Base-by-base conservation (phyloP, 1,140 invertebrate species). In the Scaptomyza hsui region DNA sequence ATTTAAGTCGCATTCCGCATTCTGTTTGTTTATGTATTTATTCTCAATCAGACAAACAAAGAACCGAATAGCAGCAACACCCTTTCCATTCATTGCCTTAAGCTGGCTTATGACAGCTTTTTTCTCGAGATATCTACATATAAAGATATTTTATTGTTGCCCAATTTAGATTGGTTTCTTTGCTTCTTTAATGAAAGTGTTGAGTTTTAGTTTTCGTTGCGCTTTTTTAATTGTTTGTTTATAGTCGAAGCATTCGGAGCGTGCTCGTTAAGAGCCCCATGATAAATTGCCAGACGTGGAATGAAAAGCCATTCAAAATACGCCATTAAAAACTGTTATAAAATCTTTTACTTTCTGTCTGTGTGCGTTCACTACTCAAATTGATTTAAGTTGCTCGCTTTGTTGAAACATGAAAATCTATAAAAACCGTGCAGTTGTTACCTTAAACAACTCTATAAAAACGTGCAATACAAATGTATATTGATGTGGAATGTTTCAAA, bases 181-280 rank as follows among this genome's bases (percentile, higher is more conserved):
- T 56, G 35, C 37, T 60, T 72, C 37, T 60, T 72, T 81, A 86
- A 86, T 81, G 82, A 86, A 86, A 86, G 82, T 86, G 82, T 86
- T 86, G 82, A 86, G 82, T 86, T 81, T 80, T 79, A 76, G 72
- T 83, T 85, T 78, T 75, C 53, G 71, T 72, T 83, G 71, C 75
- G 65, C 72, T 85, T 83, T 72, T 82, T 86, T 78, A 88, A 86
- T 86, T 86, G 82, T 81, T 88, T 86, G 82, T 86, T 86, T 86
- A 86, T 77, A 88, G 81, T 88, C 77, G 81, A 76, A 64, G 81
- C 72, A 63, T 60, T 72, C 67, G 56, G 37, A 37, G 59, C 75
- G 65, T 52, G 79, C 56, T 78, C 76, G 79, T 82, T 82, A 83
- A 82, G 72, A 57, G 59, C 68, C 62, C 76, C 72, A 73, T 85